These are phyloP conservation scores for Ariolimax columbianus DNA, from an alignment of 2,888 invertebrate species.

Conservation along the genomic window DNA sequence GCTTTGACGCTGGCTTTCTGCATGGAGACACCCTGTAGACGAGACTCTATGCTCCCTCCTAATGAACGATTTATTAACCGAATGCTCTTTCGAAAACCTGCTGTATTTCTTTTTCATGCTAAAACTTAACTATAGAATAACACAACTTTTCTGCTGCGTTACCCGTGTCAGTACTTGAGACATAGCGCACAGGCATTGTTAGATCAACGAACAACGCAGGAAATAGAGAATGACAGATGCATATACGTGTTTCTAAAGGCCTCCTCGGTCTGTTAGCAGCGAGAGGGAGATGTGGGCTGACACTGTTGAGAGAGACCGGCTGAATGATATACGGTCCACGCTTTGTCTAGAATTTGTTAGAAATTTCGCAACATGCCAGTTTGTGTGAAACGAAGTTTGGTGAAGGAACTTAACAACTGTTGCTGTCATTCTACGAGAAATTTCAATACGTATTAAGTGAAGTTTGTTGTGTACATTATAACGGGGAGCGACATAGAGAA, in stretches of 20 bases:
- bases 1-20: too few species aligned
- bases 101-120: too few species aligned
- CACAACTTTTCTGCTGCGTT: neutral
- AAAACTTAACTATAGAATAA: too few species aligned
- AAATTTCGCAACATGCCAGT: neutral
- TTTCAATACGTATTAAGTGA: too few species aligned
- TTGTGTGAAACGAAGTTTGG: neutral
- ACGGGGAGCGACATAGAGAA: too few species aligned
- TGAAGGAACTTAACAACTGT: neutral
- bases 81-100: too few species aligned
- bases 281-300: neutral
- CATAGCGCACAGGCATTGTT: neutral
- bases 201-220: slow-evolving; percentile 4
- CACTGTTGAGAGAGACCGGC: neutral
- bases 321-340: neutral
- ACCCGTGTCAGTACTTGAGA: neutral
- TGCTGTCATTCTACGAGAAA: too few species aligned
- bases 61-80: too few species aligned
- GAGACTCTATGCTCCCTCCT: too few species aligned
- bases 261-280: slow-evolving; percentile 3
- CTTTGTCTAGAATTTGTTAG: neutral
- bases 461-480: too few species aligned
- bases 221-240: slow-evolving; percentile 1
- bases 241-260: neutral
- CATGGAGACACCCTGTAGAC: too few species aligned